Evolutionary conservation across 2,797 vertebrate genomes (phyloP).

Genomic region (Eulemur rubriventer): DNA sequence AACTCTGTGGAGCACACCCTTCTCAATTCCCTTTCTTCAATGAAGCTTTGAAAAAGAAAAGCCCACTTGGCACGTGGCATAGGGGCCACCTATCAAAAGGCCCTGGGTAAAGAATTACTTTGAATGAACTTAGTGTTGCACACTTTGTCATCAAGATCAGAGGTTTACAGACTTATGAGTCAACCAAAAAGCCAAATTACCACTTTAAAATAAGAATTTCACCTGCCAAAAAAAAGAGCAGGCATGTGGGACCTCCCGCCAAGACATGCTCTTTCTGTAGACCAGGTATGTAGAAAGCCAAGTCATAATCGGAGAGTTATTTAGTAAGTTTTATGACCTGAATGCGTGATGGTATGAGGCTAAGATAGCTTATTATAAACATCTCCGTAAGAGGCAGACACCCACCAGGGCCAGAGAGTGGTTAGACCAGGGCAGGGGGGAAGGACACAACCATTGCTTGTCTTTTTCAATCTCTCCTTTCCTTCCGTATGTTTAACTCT

Average conservation of each 20-base stretch:
- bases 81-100: neutral
- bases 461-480: neutral
- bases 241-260: neutral
- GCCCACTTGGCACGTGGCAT: neutral
- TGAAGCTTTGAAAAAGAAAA: neutral
- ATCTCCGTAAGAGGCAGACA: neutral
- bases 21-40: neutral
- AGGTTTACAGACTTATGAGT: neutral
- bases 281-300: neutral
- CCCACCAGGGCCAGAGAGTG: neutral
- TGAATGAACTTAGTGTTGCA: neutral
- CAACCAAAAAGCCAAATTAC: conserved; percentile 17
- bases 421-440: rapidly evolving
- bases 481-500: neutral
- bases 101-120: neutral
- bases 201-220: conserved; percentile 18
- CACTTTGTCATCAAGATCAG: neutral
- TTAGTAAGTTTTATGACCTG: neutral
- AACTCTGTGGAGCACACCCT: neutral
- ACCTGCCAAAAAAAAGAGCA: neutral
- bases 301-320: neutral
- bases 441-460: neutral
- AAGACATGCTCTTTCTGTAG: neutral
- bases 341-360: neutral
- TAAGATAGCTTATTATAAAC: rapidly evolving